Evolutionary conservation across 2,113 vertebrate species (phyloP).

Genomic region (Istiophorus platypterus): DNA sequence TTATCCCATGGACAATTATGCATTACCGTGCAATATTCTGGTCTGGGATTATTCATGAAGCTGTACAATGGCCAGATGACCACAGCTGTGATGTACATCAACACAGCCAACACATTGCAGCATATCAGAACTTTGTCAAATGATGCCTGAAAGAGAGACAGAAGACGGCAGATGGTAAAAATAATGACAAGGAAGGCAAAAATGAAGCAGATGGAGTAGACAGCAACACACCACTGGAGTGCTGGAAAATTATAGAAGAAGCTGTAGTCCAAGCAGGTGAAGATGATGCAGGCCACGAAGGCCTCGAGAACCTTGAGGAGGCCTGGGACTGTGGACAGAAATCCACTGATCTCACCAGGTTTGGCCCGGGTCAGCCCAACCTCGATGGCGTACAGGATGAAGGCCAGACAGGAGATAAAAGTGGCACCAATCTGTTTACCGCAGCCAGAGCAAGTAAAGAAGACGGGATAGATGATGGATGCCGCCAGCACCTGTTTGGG

Average conservation of each 20-base stretch:
- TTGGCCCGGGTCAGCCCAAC: constrained; percentile 86
- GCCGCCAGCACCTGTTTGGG: constrained; percentile 81
- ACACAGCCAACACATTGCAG: constrained; percentile 85
- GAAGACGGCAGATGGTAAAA: constrained; percentile 85
- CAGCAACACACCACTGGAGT: constrained; percentile 89
- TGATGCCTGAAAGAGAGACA: constrained; percentile 75
- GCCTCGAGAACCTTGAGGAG: constrained; percentile 91
- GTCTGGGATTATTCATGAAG: constrained; percentile 49
- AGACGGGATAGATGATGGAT: constrained; percentile 86
- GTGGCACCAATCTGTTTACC: constrained; percentile 78
- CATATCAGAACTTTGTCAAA: constrained; percentile 85
- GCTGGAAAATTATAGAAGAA: fast-evolving
- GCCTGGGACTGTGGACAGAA: constrained; percentile 89
- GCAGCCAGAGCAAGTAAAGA: constrained; percentile 28
- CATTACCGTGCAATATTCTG: fast-evolving
- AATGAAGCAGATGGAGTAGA: constrained; percentile 91
- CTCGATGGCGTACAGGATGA: constrained; percentile 84
- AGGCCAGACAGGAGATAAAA: constrained; percentile 84
- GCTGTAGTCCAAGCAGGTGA: constrained; percentile 76
- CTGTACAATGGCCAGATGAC: constrained; percentile 90
- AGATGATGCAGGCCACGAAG: constrained; percentile 90
- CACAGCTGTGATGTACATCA: constrained; percentile 88
- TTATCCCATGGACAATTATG: constrained; percentile 48
- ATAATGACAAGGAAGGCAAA: constrained; percentile 86
- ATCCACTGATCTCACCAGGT: constrained; percentile 88